Base-by-base conservation (phyloP, 2,888 invertebrate genomes). In the Cinara cedri region DNA sequence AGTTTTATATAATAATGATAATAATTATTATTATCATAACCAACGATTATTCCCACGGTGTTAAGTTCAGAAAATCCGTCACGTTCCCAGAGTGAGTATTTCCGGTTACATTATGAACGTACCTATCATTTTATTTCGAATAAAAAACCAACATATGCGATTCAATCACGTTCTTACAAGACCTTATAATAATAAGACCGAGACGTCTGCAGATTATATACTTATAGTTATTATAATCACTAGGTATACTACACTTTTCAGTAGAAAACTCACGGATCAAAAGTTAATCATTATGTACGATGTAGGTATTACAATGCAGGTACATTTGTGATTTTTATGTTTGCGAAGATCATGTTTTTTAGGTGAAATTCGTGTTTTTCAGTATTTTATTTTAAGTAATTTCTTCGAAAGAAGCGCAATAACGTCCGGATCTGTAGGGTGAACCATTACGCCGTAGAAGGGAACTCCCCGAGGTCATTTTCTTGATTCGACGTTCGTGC, bases 401-500 rank as follows among this genome's bases (percentile, higher is more conserved):
- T 49, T 66, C 46, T 19, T 46, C 21, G 46, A 21, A 44, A 42
- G 44, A 71, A 44, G 9, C 10, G 10, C n/a, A n/a, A n/a, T 16
- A 60, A 3, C 26, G 1, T 10, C 9, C 10, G 24, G 60, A 26
- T 16, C 24, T 26, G 16, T 60, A 60, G 60, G 60, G 60, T 60
- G 26, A 26, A 3, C 6, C 6, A 34, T 34, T 60, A 60, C 3
- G 24, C 14, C 24, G 9, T 24, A 60, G n/a, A 60, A 26, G 60
- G 34, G 24, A 75, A 75, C n/a, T n/a, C 44, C 16, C 9, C 63
- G 65, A 75, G 74, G 74, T 63, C 54, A 42, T 54, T 54, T 62
- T 44, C 21, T 65, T 65, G 74, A 75, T 75, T 75, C 9, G 63
- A 8, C 51, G 63, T 65, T 54, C 74, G 63, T 75, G 74, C 74